These are phyloP conservation scores for Vanacampus margaritifer DNA, from an alignment of 2,113 vertebrate genomes.

Conservation along the genomic window DNA sequence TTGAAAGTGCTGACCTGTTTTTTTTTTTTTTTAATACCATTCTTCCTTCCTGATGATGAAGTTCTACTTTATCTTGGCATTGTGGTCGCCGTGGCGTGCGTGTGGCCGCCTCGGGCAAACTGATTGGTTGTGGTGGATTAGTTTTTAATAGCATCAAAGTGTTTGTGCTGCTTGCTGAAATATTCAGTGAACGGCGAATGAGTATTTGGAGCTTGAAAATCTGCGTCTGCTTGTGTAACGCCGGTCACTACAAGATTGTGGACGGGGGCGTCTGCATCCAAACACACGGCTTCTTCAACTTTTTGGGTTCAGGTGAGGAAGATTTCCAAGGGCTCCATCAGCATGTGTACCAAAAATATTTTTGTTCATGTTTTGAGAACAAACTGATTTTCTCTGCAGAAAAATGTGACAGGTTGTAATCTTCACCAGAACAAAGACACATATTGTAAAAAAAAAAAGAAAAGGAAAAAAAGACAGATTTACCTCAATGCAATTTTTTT, in stretches of 20 bases:
- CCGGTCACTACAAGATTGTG: not conserved
- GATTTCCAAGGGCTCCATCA: no score
- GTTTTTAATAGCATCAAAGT: constrained; percentile 18
- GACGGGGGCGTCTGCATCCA: not conserved
- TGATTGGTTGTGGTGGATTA: constrained; percentile 14
- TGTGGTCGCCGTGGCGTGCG: not conserved
- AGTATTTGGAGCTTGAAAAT: not conserved
- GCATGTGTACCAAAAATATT: no score
- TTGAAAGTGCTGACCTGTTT: constrained; percentile 50
- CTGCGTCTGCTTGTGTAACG: not conserved
- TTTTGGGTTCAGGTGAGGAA: no score
- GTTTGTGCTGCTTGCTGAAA: constrained; percentile 12
- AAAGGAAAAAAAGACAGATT: no score
- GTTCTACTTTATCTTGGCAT: not conserved
- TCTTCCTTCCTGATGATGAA: not conserved
- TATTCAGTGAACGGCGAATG: not conserved
- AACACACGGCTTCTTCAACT: not conserved
- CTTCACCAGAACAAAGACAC: no score
- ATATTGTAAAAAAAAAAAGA: no score
- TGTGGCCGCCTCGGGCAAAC: constrained; percentile 2
- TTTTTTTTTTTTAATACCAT: no score
- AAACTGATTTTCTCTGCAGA: no score
- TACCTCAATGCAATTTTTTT: no score
- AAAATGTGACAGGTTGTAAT: no score
- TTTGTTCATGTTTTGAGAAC: no score